phyloP scores from a whole-genome alignment of 2,113 vertebrate species.

The Melanostigma gelatinosum region DNA sequence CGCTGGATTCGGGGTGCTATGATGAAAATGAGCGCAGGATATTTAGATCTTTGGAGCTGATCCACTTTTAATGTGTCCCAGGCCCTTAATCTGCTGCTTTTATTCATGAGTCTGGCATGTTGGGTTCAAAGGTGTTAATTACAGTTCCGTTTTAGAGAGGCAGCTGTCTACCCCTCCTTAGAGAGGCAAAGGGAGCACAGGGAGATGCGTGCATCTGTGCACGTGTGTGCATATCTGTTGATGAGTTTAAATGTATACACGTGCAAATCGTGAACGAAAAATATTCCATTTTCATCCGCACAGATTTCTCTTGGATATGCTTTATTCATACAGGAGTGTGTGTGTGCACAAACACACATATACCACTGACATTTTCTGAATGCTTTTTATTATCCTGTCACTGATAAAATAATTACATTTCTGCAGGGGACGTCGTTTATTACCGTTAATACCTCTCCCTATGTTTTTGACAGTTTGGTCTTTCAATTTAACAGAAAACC shows the following conservation, averaged over 20 bases:
- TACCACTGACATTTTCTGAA: conserved; percentile 9
- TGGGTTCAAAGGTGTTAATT: conserved; percentile 79
- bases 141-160: conserved; percentile 71
- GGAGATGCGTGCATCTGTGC: conserved; percentile 14
- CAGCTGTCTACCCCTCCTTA: conserved; percentile 66
- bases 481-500: conserved; percentile 10
- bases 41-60: conserved; percentile 73
- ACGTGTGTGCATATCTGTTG: conserved; percentile 14
- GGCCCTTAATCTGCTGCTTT: conserved; percentile 68
- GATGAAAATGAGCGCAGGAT: conserved; percentile 69
- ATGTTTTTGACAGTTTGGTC: conserved; percentile 15
- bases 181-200: conserved; percentile 30
- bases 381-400: conserved; percentile 43
- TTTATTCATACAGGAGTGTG: conserved; percentile 11
- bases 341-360: background rate
- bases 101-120: conserved; percentile 72
- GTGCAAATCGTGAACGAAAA: background rate
- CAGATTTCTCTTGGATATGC: background rate
- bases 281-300: background rate
- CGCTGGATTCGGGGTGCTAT: conserved; percentile 47
- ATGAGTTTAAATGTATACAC: background rate
- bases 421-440: conserved; percentile 8
- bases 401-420: conserved; percentile 42
- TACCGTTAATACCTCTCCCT: background rate
- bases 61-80: conserved; percentile 69